Percentiles rank a stretch among this genome's conserved stretches.
Conservation (phyloP, 1,140 invertebrate species). For the Drosophila pseudoananassae region DNA sequence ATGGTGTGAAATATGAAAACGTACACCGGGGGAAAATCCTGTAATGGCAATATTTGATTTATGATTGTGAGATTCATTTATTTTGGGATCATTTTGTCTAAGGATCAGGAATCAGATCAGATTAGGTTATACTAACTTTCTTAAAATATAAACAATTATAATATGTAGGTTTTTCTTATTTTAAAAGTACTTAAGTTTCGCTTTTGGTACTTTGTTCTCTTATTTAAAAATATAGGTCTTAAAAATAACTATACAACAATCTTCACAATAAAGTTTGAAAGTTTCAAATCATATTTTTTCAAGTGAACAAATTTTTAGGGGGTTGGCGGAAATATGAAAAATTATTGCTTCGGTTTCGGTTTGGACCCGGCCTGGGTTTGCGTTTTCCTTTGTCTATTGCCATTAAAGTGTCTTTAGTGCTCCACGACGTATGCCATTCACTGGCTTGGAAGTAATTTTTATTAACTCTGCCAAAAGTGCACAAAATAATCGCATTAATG, state of each 20-base stretch:
- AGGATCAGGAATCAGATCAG: not conserved
- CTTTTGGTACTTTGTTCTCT: too few species aligned
- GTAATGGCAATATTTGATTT: not conserved
- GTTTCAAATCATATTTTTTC: not conserved
- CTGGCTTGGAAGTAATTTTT: conserved; percentile 81
- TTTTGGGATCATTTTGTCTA: not conserved
- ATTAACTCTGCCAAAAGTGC: conserved; percentile 81
- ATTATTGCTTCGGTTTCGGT: conserved; percentile 56
- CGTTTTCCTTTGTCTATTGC: conserved; percentile 60
- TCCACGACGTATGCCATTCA: conserved; percentile 73
- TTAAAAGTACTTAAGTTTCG: too few species aligned
- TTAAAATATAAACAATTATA: too few species aligned
- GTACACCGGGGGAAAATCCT: conserved; percentile 15
- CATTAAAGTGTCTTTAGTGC: conserved; percentile 81
- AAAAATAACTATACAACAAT: not conserved
- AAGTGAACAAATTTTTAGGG: conserved; percentile 4
- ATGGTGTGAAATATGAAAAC: conserved; percentile 63
- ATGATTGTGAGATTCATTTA: conserved; percentile 6
- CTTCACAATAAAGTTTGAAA: not conserved
- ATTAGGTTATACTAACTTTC: too few species aligned
- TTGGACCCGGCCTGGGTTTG: conserved; percentile 31
- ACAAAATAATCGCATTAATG: conserved; percentile 82
- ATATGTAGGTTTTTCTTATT: too few species aligned
- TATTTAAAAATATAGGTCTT: too few species aligned
- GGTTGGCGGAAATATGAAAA: conserved; percentile 30